These are phyloP conservation scores for Anarrhichthys ocellatus DNA, from an alignment of 2,113 vertebrate genomes.

Conservation along the genomic window DNA sequence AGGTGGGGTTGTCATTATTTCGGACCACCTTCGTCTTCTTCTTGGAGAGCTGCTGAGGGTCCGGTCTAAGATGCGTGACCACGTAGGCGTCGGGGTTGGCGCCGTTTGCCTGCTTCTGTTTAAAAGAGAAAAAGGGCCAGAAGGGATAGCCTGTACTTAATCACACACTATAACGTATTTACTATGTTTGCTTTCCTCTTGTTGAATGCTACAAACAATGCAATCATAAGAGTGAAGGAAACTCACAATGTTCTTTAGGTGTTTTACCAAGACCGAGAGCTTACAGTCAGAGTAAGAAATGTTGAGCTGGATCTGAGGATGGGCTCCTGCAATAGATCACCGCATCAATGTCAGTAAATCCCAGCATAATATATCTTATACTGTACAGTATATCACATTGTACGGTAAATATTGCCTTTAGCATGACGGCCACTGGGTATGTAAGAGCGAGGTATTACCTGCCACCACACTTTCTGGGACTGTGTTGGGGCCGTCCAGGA, in stretches of 20 bases:
- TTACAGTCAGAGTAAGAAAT: slow-evolving; percentile 78
- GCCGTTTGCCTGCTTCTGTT: slow-evolving; percentile 86
- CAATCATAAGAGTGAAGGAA: neutral
- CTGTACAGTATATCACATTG: neutral
- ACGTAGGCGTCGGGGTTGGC: slow-evolving; percentile 87
- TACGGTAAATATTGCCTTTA: neutral
- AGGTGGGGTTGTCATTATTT: slow-evolving; percentile 88
- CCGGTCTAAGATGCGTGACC: slow-evolving; percentile 86
- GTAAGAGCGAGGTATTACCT: slow-evolving; percentile 47
- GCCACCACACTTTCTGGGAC: slow-evolving; percentile 17
- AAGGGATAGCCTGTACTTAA: neutral
- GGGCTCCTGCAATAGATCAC: slow-evolving; percentile 56
- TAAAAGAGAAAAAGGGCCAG: slow-evolving; percentile 22
- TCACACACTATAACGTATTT: neutral
- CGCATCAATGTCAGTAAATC: neutral
- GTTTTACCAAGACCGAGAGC: slow-evolving; percentile 89
- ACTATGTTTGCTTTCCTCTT: neutral
- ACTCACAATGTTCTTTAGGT: slow-evolving; percentile 91
- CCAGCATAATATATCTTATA: neutral
- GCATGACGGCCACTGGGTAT: neutral
- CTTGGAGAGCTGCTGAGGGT: slow-evolving; percentile 80
- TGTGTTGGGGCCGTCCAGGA: slow-evolving; percentile 84
- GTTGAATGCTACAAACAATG: neutral
- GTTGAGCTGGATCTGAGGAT: slow-evolving; percentile 85
- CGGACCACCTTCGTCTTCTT: slow-evolving; percentile 88